phyloP scores from a whole-genome alignment of 2,888 invertebrate genomes.

The Spodoptera picta region DNA sequence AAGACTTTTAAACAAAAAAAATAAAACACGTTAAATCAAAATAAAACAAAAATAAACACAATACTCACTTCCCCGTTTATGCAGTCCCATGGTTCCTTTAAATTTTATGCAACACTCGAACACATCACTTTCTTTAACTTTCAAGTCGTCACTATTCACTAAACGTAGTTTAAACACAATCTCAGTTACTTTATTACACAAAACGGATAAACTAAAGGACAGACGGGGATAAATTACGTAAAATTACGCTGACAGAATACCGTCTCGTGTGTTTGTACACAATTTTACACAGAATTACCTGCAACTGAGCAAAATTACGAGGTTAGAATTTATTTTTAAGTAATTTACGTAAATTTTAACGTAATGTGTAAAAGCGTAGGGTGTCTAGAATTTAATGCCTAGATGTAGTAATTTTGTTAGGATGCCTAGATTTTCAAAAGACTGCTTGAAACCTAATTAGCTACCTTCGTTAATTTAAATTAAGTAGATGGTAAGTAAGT shows the following conservation, averaged over 20 bases:
- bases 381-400: conserved; percentile 22
- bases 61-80: conserved; percentile 82
- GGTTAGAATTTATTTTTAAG: conserved; percentile 41
- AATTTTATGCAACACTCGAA: conserved; percentile 55
- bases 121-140: conserved; percentile 73
- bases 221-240: conserved; percentile 54
- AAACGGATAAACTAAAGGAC: conserved; percentile 45
- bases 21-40: not conserved
- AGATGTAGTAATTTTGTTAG: conserved; percentile 3
- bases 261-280: conserved; percentile 21
- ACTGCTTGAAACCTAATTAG: not conserved
- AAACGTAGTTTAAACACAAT: conserved; percentile 31
- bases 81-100: conserved; percentile 77
- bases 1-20: too few species aligned
- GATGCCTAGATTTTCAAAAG: not conserved
- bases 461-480: too few species aligned
- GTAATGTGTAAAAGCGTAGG: conserved; percentile 37
- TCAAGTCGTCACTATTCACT: conserved; percentile 62
- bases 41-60: conserved; percentile 24
- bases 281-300: conserved; percentile 22
- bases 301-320: conserved; percentile 38
- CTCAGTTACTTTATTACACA: conserved; percentile 13
- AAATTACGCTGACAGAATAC: conserved; percentile 41
- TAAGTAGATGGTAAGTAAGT: too few species aligned
- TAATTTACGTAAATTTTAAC: conserved; percentile 10